Percentiles rank a stretch among this genome's conserved stretches.
These are phyloP conservation scores for Myrmecobius fasciatus DNA, from an alignment of 2,113 vertebrate genomes.

Conservation along the genomic window DNA sequence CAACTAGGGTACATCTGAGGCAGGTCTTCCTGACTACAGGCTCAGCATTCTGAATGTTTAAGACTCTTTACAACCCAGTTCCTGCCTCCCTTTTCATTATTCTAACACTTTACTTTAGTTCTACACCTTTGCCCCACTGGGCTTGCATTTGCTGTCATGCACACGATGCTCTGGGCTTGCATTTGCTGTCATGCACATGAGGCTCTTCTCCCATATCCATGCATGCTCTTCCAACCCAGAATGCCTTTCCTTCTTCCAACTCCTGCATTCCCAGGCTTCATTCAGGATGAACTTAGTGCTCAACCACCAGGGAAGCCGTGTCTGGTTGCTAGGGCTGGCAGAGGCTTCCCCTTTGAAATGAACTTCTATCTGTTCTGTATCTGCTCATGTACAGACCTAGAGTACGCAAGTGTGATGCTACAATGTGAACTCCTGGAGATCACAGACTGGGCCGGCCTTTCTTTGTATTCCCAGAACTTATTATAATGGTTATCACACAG, in stretches of 20 bases:
- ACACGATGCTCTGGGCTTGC: not conserved
- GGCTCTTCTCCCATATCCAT: too few species aligned
- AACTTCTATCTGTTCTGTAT: not conserved
- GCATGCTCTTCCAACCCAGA: not conserved
- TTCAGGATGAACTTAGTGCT: not conserved
- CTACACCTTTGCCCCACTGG: not conserved
- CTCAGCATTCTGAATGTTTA: not conserved
- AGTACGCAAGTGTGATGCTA: too few species aligned
- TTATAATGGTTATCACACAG: not conserved
- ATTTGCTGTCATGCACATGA: too few species aligned
- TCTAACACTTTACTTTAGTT: not conserved
- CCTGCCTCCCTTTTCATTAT: not conserved
- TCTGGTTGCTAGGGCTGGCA: not conserved
- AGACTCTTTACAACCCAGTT: not conserved
- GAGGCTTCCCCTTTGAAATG: not conserved
- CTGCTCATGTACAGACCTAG: not conserved
- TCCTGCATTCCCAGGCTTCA: not conserved
- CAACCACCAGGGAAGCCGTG: not conserved
- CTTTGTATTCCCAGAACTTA: not conserved
- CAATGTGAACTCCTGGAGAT: not conserved
- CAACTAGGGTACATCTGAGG: too few species aligned
- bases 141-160: not conserved
- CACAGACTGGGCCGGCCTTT: too few species aligned
- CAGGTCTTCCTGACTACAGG: too few species aligned
- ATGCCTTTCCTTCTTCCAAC: not conserved